Evolutionary conservation across 53 echinoderm and acorn worm species (phyloP).

Genomic region (Hippasteria phrygiana): DNA sequence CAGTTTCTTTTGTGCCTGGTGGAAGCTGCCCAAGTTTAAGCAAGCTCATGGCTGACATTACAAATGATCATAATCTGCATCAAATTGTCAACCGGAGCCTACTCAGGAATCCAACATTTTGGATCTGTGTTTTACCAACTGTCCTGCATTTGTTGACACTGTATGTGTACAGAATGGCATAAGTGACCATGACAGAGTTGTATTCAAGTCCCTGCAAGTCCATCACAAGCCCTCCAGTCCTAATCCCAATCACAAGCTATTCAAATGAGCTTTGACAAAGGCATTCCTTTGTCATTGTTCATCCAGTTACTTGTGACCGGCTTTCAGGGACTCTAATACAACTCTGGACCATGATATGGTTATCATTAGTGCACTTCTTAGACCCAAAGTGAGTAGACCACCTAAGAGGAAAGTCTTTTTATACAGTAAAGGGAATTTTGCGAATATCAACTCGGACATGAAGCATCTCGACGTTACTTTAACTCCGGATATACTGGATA

Average conservation of each 20-base stretch:
- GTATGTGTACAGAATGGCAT: background rate
- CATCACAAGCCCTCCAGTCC: too few species aligned
- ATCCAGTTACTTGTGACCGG: too few species aligned
- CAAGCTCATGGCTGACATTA: slow-evolving; percentile 24
- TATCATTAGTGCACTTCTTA: background rate
- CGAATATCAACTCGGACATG: background rate
- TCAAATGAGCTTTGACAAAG: too few species aligned
- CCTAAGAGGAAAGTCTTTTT: background rate
- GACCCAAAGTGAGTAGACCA: background rate
- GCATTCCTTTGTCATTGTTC: too few species aligned
- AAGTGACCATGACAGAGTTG: too few species aligned
- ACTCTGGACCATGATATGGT: background rate
- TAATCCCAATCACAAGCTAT: too few species aligned
- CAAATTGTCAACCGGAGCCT: slow-evolving; percentile 30
- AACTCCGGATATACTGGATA: background rate
- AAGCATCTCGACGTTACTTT: background rate
- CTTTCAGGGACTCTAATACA: too few species aligned
- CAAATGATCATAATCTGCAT: slow-evolving; percentile 24
- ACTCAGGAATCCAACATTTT: background rate
- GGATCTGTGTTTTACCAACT: slow-evolving; percentile 2
- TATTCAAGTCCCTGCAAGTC: too few species aligned
- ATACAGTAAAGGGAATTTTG: background rate
- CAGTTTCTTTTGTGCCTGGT: background rate
- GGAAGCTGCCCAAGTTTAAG: background rate
- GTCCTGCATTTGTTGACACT: background rate